Percentiles rank a stretch among this genome's conserved stretches.
These are phyloP conservation scores for Drosophila trapezifrons DNA, from an alignment of 1,140 invertebrate genomes.

Conservation along the genomic window DNA sequence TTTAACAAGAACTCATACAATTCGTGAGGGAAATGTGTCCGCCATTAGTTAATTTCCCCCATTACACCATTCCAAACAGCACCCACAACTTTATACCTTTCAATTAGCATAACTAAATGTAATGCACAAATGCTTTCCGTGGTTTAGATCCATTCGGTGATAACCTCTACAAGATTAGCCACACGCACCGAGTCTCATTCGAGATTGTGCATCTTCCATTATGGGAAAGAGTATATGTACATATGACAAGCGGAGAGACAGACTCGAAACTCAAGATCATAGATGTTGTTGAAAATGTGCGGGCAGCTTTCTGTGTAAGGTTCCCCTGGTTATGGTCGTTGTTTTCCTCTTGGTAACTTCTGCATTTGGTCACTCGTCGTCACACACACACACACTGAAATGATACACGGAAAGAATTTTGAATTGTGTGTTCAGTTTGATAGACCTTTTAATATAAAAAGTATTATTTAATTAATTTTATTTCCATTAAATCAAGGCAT, in stretches of 20 bases:
- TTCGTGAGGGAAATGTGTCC: neutral
- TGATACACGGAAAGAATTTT: neutral
- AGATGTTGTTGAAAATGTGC: slow-evolving; percentile 77
- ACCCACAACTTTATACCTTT: slow-evolving; percentile 2
- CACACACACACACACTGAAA: slow-evolving; percentile 1
- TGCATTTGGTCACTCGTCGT: slow-evolving; percentile 62
- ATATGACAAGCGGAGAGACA: slow-evolving; percentile 3
- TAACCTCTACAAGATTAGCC: slow-evolving; percentile 23
- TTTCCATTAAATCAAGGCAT: neutral
- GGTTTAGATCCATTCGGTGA: slow-evolving; percentile 11
- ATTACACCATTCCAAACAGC: neutral
- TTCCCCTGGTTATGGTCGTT: slow-evolving; percentile 28
- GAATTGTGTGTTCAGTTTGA: too few relatives aligned
- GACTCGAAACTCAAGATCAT: slow-evolving; percentile 64
- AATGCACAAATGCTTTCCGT: slow-evolving; percentile 16
- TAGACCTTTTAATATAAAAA: too few relatives aligned
- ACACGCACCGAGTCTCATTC: slow-evolving; percentile 18
- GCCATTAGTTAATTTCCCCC: neutral
- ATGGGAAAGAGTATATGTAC: slow-evolving; percentile 19
- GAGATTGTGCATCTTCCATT: slow-evolving; percentile 10
- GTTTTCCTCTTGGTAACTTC: slow-evolving; percentile 39
- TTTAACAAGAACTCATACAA: neutral
- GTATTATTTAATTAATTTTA: neutral
- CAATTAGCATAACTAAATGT: slow-evolving; percentile 36
- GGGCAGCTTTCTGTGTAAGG: slow-evolving; percentile 58